Percentiles rank a stretch among this genome's conserved stretches.
Conservation (phyloP, 2,797 vertebrate species). For the Notolabrus celidotus region DNA sequence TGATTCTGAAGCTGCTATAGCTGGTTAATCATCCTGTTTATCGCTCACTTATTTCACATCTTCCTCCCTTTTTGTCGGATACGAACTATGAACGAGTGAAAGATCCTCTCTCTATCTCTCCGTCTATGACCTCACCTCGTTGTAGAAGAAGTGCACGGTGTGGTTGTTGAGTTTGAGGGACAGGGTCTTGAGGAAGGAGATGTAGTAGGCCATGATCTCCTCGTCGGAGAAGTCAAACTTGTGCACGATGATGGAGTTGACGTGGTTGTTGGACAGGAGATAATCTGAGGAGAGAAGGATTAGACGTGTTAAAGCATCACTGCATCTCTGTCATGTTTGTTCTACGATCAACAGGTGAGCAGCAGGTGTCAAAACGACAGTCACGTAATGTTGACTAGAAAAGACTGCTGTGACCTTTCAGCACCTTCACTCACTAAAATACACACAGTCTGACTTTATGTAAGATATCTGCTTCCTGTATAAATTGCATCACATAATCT, state of each 20-base stretch:
- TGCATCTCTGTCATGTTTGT: background rate
- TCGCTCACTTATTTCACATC: background rate
- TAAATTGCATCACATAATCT: slow-evolving; percentile 7
- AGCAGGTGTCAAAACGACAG: background rate
- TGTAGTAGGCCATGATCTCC: slow-evolving; percentile 99
- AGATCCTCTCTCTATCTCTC: background rate
- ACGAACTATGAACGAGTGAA: background rate
- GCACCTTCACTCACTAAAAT: background rate
- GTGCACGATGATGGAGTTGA: slow-evolving; percentile 99
- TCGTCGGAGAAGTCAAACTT: slow-evolving; percentile 99
- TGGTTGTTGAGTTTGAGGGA: slow-evolving; percentile 98
- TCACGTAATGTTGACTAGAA: background rate
- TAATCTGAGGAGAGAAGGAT: slow-evolving; percentile 87
- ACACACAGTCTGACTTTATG: background rate
- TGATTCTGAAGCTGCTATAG: too few species aligned
- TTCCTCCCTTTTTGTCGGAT: slow-evolving; percentile 5
- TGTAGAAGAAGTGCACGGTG: slow-evolving; percentile 99
- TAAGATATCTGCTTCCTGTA: background rate
- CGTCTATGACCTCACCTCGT: slow-evolving; percentile 89
- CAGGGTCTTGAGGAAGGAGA: slow-evolving; percentile 98
- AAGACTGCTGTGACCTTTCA: background rate
- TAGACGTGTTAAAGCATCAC: background rate
- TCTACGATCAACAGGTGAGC: background rate
- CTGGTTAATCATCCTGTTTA: background rate
- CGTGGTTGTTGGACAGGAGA: slow-evolving; percentile 97